phyloP scores from a whole-genome alignment of 2,113 vertebrate genomes.

The Neogobius melanostomus region DNA sequence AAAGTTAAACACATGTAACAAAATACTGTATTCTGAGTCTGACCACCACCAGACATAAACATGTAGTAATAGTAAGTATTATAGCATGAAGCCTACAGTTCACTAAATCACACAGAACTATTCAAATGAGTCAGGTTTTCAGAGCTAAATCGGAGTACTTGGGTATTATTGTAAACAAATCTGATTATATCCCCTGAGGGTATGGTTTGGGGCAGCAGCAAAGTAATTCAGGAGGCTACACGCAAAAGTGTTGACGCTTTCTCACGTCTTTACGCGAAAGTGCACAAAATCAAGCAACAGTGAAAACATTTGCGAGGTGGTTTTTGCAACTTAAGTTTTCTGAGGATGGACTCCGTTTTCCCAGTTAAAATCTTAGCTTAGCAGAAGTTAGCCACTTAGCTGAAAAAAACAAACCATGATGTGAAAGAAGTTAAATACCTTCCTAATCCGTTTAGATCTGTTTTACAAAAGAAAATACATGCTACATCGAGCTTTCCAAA shows the following conservation, averaged over 20 bases:
- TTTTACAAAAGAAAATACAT: background rate
- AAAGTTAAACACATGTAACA: too few relatives aligned
- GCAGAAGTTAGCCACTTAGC: slow-evolving; percentile 60
- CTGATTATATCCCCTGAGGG: background rate
- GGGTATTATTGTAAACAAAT: background rate
- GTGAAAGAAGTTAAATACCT: slow-evolving; percentile 22
- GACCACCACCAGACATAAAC: too few relatives aligned
- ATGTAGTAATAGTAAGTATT: too few relatives aligned
- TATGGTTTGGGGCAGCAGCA: background rate
- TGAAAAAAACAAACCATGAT: slow-evolving; percentile 47
- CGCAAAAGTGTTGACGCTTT: background rate
- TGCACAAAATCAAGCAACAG: background rate
- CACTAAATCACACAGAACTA: background rate
- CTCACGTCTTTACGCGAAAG: too few relatives aligned
- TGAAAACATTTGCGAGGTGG: background rate
- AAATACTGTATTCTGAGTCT: too few relatives aligned
- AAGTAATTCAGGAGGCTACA: background rate
- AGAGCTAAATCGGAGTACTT: too few relatives aligned
- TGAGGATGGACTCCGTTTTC: background rate
- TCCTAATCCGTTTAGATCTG: background rate
- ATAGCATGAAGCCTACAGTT: background rate
- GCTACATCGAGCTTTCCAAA: background rate
- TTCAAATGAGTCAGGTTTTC: background rate
- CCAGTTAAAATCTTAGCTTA: slow-evolving; percentile 35
- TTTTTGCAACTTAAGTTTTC: background rate